Evolutionary conservation across 2,113 vertebrate species (phyloP).

Genomic region (Odontophorus gujanensis): DNA sequence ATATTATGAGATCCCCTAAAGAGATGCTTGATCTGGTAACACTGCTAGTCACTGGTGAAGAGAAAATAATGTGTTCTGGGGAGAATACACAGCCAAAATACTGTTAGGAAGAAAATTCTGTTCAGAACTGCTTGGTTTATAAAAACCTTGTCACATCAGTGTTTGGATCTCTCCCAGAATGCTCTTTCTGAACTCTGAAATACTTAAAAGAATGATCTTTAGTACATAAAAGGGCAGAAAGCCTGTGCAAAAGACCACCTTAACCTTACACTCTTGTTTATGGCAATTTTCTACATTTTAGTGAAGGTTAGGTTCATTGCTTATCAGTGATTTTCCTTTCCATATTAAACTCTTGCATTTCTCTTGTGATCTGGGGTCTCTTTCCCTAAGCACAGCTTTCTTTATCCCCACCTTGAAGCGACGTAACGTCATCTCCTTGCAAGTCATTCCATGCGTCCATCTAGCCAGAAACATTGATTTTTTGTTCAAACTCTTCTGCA

Average conservation of each 20-base stretch:
- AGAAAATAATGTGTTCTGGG: neutral
- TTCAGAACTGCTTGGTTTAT: neutral
- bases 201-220: neutral
- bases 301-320: neutral
- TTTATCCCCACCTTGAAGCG: slow-evolving; percentile 33
- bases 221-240: neutral
- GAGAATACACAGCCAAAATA: neutral
- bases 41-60: neutral
- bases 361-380: neutral
- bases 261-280: neutral
- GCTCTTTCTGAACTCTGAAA: neutral
- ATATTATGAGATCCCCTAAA: neutral
- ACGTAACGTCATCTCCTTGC: fast-evolving
- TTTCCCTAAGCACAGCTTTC: neutral
- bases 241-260: neutral
- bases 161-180: neutral
- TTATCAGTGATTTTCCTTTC: neutral
- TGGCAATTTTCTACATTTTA: neutral
- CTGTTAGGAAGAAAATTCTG: neutral
- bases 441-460: neutral
- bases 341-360: neutral
- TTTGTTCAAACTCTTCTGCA: neutral
- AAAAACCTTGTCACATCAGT: neutral
- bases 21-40: neutral
- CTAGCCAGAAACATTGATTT: slow-evolving; percentile 1